Evolutionary conservation across 2,113 vertebrate species (phyloP).

Genomic region (Prionailurus viverrinus): DNA sequence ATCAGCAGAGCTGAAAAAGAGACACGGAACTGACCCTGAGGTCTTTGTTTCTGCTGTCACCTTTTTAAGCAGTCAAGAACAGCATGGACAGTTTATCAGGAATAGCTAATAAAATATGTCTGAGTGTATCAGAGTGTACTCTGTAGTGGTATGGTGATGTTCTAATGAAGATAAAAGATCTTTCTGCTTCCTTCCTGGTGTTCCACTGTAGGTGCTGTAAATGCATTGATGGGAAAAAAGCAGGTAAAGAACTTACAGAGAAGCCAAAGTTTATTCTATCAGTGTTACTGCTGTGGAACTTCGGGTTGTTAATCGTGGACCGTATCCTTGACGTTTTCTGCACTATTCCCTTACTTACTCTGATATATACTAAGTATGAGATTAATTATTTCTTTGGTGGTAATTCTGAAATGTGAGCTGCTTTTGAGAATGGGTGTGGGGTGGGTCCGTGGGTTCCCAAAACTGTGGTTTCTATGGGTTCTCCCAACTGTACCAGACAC

Average conservation of each 20-base stretch:
- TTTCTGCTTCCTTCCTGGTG: constrained; percentile 49
- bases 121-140: neutral
- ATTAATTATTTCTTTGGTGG: constrained; percentile 30
- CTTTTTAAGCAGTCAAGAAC: neutral
- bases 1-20: neutral
- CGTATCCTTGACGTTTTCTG: constrained; percentile 92
- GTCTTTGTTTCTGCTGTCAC: neutral
- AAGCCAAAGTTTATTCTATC: constrained; percentile 93
- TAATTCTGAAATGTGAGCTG: constrained; percentile 28
- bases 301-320: constrained; percentile 96
- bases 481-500: neutral
- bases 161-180: neutral
- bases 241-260: constrained; percentile 88
- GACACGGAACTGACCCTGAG: neutral
- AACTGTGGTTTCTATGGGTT: neutral
- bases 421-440: neutral
- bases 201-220: constrained; percentile 91
- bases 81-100: neutral
- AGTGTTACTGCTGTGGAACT: constrained; percentile 95
- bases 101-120: neutral
- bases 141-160: neutral
- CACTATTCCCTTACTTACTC: neutral
- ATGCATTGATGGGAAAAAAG: constrained; percentile 89
- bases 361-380: neutral
- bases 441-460: neutral